These are phyloP conservation scores for Glossosoma conforme DNA, from an alignment of 1,140 invertebrate genomes.

Conservation along the genomic window DNA sequence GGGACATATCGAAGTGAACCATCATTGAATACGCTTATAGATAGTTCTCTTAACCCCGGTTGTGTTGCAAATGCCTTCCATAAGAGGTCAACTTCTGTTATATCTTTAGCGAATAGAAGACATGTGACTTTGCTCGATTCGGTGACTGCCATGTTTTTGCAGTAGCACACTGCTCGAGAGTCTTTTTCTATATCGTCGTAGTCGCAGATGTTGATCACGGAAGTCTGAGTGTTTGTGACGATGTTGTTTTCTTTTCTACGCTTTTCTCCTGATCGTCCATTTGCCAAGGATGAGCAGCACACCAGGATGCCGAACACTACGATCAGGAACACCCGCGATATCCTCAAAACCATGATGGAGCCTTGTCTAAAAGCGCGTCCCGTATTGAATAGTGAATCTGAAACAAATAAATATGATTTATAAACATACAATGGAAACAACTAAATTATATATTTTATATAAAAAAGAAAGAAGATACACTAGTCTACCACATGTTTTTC, in stretches of 20 bases:
- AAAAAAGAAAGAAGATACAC: too few relatives aligned
- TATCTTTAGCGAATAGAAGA: conserved; percentile 59
- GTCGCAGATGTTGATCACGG: conserved; percentile 45
- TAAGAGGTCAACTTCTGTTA: conserved; percentile 57
- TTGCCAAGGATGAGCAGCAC: neutral
- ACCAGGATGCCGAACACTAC: conserved; percentile 9
- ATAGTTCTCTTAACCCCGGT: conserved; percentile 60
- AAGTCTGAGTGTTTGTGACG: conserved; percentile 35
- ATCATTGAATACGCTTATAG: conserved; percentile 61
- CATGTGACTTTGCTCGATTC: conserved; percentile 53
- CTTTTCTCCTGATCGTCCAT: conserved; percentile 30
- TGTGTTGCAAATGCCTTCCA: conserved; percentile 69
- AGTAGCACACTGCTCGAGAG: conserved; percentile 48
- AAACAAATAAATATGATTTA: conserved; percentile 16
- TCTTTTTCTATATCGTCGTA: conserved; percentile 40
- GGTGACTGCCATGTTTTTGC: conserved; percentile 41
- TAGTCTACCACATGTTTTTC: too few relatives aligned
- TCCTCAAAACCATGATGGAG: conserved; percentile 20
- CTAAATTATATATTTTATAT: too few relatives aligned
- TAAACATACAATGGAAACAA: too few relatives aligned
- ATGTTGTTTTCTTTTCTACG: conserved; percentile 40
- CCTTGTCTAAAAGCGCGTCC: too few relatives aligned
- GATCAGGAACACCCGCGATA: conserved; percentile 3
- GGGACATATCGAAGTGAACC: conserved; percentile 64
- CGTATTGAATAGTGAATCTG: conserved; percentile 9